A percentile compares a stretch with the other conserved stretches of the same genome.
Evolutionary conservation across 2,888 invertebrate species (phyloP).

Genomic region (Adelphocoris suturalis): DNA sequence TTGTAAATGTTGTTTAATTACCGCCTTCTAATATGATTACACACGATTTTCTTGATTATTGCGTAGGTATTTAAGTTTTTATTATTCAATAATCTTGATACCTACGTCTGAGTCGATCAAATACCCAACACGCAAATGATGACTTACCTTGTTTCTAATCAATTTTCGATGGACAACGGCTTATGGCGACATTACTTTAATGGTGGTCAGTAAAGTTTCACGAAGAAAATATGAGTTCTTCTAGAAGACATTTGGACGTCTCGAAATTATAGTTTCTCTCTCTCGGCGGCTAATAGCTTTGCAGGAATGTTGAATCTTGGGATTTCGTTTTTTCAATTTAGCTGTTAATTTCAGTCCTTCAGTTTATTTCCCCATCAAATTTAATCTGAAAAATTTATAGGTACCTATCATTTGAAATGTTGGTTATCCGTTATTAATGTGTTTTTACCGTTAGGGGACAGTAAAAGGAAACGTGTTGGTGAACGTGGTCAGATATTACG

Average conservation of each 20-base stretch:
- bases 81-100: too few relatives aligned
- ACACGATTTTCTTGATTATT: too few relatives aligned
- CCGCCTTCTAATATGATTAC: too few relatives aligned
- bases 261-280: conserved; percentile 6
- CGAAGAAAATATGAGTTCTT: neutral
- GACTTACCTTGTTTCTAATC: too few relatives aligned
- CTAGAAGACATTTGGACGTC: neutral
- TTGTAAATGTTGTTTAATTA: too few relatives aligned
- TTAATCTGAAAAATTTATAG: neutral
- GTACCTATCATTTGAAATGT: conserved; percentile 4
- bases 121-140: too few relatives aligned
- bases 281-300: neutral
- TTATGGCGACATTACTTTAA: neutral
- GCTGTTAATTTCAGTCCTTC: neutral
- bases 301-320: neutral
- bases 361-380: neutral
- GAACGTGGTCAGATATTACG: too few relatives aligned
- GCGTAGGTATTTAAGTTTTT: too few relatives aligned
- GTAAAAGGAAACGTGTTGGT: neutral
- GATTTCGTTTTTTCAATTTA: neutral
- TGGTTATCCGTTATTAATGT: neutral
- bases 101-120: too few relatives aligned
- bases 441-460: neutral
- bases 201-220: neutral
- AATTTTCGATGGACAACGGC: too few relatives aligned